Evolutionary conservation across 2,797 vertebrate genomes (phyloP), one percentile per base, ranked within the genome.

Genomic region (Manis crassicaudata): DNA sequence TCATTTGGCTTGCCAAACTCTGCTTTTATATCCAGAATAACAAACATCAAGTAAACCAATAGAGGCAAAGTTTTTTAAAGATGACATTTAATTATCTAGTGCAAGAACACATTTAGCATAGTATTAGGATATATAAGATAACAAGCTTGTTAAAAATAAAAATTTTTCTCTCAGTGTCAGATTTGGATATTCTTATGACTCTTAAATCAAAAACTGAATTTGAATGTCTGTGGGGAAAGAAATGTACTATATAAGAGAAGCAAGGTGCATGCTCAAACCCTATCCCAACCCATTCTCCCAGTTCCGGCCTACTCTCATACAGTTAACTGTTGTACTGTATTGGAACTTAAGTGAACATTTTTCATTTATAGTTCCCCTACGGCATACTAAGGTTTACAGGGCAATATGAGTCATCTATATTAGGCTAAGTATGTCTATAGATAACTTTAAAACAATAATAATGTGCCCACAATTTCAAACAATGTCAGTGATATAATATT

Each of bases 21-120:
- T 83, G 43, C 46, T 95, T 97, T 92, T 76, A 40, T 4, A 85
- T 46, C 25, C 58, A 85, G 95, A 90, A 35, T 60, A 60, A 52
- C 65, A 88, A 73, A 86, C 16, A 27, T 25, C 67, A 79, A 90
- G 88, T 86, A 70, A 91, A 92, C 85, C 86, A 79, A 84, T 75
- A 72, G 46, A 90, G 23, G 18, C 7, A 40, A 94, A 52, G 40
- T 68, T 73, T 67, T 73, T 67, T 20, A 14, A 87, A 60, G 35
- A 67, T 25, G 8, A 52, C 1, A 52, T 18, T 80, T 79, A 58
- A 72, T 17, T 88, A 27, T n/a, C 29, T 75, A 80, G 56, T 86
- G 29, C 18, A 92, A 29, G 9, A 80, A 70, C 35, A 43, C 32
- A 56, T 58, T 65, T 95, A 35, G 35, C 52, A 37, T 76, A 16